phyloP scores from a whole-genome alignment of 2,113 vertebrate species.

The Chauna torquata region DNA sequence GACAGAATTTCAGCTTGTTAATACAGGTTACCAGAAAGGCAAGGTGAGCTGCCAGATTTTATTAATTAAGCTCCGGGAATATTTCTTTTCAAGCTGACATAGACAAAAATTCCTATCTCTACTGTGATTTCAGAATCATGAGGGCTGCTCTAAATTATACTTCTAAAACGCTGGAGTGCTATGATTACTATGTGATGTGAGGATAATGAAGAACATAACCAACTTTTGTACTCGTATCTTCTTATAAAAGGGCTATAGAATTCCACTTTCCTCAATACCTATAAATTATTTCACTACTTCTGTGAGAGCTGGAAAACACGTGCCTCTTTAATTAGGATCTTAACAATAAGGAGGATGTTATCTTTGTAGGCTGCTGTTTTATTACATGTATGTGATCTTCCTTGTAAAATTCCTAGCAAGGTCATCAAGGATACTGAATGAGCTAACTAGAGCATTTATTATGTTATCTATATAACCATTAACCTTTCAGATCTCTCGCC shows the following conservation, averaged over 20 bases:
- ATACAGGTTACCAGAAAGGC: neutral
- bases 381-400: neutral
- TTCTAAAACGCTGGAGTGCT: neutral
- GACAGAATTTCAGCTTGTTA: neutral
- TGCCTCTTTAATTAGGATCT: neutral
- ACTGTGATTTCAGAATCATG: neutral
- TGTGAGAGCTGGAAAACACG: neutral
- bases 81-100: neutral
- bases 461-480: neutral
- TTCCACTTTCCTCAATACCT: neutral
- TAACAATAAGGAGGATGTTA: neutral
- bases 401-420: neutral
- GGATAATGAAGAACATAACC: neutral
- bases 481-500: neutral
- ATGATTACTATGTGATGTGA: rapidly evolving
- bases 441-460: neutral
- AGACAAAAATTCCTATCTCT: neutral
- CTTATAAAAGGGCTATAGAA: neutral
- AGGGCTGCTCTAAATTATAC: neutral
- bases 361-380: neutral
- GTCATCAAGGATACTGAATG: neutral
- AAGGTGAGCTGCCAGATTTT: neutral
- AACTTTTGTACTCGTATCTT: neutral
- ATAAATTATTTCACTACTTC: neutral
- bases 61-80: neutral